Conservation (phyloP, 2,888 invertebrate genomes). For the Melolontha melolontha region DNA sequence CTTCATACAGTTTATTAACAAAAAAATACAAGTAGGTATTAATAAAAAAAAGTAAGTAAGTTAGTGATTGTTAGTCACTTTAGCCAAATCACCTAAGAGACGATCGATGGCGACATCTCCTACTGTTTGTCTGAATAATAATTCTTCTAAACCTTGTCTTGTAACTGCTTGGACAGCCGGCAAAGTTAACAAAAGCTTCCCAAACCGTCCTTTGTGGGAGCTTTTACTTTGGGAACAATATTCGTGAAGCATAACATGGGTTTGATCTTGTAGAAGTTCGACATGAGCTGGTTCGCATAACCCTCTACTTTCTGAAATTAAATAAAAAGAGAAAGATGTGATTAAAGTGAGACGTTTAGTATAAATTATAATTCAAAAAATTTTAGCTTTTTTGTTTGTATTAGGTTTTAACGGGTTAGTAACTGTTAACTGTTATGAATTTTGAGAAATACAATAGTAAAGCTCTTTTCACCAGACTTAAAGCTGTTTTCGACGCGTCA, state of each 20-base stretch:
- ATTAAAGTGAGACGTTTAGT: too few species aligned
- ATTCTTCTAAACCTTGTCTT: conserved; percentile 69
- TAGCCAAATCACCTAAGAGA: conserved; percentile 75
- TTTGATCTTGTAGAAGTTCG: conserved; percentile 83
- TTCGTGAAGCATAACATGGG: conserved; percentile 81
- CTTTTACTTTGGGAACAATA: conserved; percentile 69
- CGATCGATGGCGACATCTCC: conserved; percentile 80
- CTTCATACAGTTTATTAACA: too few species aligned
- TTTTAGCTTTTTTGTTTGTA: too few species aligned
- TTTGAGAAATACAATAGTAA: too few species aligned
- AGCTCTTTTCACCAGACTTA: too few species aligned
- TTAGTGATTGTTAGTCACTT: conserved; percentile 55
- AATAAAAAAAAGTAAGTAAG: conserved; percentile 1
- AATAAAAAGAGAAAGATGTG: not conserved
- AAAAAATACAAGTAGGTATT: not conserved
- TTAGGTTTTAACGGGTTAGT: too few species aligned
- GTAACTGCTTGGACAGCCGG: conserved; percentile 71
- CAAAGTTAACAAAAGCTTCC: conserved; percentile 78
- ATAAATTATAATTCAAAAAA: too few species aligned
- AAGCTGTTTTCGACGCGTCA: too few species aligned
- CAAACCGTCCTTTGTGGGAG: conserved; percentile 72
- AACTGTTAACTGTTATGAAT: too few species aligned
- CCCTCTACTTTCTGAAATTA: conserved; percentile 71
- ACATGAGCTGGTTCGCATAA: conserved; percentile 72
- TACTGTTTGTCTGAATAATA: conserved; percentile 84